Evolutionary conservation across 2,113 vertebrate species (phyloP).

Genomic region (Hyperoodon ampullatus): DNA sequence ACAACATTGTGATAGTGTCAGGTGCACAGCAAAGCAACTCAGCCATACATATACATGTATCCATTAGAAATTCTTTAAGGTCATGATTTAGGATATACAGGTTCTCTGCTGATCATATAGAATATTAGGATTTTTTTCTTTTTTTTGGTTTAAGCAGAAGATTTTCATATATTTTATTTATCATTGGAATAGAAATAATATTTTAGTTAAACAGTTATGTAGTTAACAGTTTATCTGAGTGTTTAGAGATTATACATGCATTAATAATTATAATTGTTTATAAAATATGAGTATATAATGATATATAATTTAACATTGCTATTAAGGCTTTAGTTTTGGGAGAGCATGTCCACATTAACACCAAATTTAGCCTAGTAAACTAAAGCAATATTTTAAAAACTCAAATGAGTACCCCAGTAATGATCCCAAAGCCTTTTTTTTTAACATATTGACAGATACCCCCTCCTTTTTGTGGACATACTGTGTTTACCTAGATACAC

Average conservation of each 20-base stretch:
- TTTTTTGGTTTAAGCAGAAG: neutral
- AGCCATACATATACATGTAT: too few species aligned
- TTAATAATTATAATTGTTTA: neutral
- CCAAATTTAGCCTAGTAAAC: neutral
- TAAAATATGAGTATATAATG: neutral
- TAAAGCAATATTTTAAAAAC: neutral
- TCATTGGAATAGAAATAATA: constrained; percentile 36
- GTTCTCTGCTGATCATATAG: neutral
- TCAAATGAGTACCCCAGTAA: neutral
- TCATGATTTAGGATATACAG: constrained; percentile 22
- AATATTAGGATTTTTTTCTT: constrained; percentile 30
- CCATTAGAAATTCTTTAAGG: neutral
- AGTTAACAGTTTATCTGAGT: constrained; percentile 68
- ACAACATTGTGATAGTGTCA: too few species aligned
- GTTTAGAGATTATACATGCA: constrained; percentile 36
- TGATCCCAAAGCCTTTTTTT: neutral
- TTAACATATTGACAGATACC: neutral
- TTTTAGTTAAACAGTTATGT: constrained; percentile 64
- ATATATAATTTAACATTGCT: neutral
- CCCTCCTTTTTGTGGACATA: neutral
- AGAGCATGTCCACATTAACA: neutral
- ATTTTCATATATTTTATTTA: neutral
- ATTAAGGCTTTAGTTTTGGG: neutral
- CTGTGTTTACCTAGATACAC: neutral
- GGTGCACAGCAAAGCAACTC: too few species aligned